A percentile compares a stretch with the other conserved stretches of the same genome.
These are phyloP conservation scores for Metopia argyrocephala DNA, from an alignment of 2,888 invertebrate genomes.

Conservation along the genomic window DNA sequence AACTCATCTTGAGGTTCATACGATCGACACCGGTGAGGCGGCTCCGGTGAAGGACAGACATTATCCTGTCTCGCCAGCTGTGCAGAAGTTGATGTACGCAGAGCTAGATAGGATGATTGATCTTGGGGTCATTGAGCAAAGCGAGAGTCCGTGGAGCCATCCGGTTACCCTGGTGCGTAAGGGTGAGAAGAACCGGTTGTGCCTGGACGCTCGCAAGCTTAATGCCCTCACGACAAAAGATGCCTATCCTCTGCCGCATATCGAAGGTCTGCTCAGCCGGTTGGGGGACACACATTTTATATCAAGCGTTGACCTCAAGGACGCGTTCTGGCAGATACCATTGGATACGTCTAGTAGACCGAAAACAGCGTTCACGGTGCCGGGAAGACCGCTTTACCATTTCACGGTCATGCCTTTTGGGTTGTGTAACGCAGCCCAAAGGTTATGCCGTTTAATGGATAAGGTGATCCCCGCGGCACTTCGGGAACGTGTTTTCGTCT, in stretches of 20 bases:
- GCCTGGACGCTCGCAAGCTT: slow-evolving; percentile 24
- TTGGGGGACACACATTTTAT: slow-evolving; percentile 8
- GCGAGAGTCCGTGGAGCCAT: too few species aligned
- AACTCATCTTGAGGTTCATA: too few species aligned
- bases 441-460: slow-evolving; percentile 63
- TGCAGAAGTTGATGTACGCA: too few species aligned
- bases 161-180: slow-evolving; percentile 22
- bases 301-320: slow-evolving; percentile 12
- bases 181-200: slow-evolving; percentile 13
- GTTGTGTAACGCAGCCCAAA: slow-evolving; percentile 42
- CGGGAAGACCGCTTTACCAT: slow-evolving; percentile 25
- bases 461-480: slow-evolving; percentile 1
- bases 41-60: too few species aligned
- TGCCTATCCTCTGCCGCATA: slow-evolving; percentile 18
- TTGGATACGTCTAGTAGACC: background rate
- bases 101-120: too few species aligned
- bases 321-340: slow-evolving; percentile 26
- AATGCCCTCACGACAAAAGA: too few species aligned
- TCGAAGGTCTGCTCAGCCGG: slow-evolving; percentile 11
- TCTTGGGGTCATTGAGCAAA: too few species aligned
- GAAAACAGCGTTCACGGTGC: slow-evolving; percentile 40
- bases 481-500: slow-evolving; percentile 30
- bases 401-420: slow-evolving; percentile 38
- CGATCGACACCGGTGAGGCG: too few species aligned
- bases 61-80: too few species aligned